Percentiles rank a stretch among this genome's conserved stretches.
Conservation (phyloP, 64 coral and sea anemone genomes). For the Trachythela sp. region DNA sequence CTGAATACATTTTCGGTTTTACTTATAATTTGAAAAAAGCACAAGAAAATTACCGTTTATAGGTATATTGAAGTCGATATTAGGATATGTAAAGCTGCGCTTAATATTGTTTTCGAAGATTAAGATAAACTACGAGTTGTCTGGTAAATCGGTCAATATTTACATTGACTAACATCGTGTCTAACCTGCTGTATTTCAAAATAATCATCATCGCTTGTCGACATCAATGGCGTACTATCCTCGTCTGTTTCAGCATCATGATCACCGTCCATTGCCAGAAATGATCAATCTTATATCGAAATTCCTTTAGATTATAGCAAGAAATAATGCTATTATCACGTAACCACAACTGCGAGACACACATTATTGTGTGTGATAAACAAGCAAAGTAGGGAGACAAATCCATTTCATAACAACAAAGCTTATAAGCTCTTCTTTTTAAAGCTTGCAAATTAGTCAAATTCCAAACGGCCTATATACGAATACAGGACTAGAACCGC, state of each 20-base stretch:
- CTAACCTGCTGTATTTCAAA: conserved; percentile 2
- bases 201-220: not conserved
- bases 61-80: too few relatives aligned
- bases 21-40: too few relatives aligned
- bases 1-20: too few relatives aligned
- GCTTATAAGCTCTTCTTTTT: not conserved
- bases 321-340: not conserved
- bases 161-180: not conserved
- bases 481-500: not conserved
- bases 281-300: not conserved
- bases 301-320: not conserved
- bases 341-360: not conserved
- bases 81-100: not conserved
- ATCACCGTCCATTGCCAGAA: not conserved
- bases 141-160: not conserved
- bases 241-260: not conserved
- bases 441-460: not conserved
- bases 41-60: too few relatives aligned
- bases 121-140: not conserved
- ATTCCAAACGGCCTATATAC: not conserved
- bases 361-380: not conserved
- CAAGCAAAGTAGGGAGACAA: not conserved
- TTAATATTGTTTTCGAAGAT: not conserved
- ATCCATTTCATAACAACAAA: not conserved
- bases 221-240: not conserved